These are phyloP conservation scores for Galerucella pusilla DNA, from an alignment of 2,888 invertebrate genomes.

Conservation along the genomic window DNA sequence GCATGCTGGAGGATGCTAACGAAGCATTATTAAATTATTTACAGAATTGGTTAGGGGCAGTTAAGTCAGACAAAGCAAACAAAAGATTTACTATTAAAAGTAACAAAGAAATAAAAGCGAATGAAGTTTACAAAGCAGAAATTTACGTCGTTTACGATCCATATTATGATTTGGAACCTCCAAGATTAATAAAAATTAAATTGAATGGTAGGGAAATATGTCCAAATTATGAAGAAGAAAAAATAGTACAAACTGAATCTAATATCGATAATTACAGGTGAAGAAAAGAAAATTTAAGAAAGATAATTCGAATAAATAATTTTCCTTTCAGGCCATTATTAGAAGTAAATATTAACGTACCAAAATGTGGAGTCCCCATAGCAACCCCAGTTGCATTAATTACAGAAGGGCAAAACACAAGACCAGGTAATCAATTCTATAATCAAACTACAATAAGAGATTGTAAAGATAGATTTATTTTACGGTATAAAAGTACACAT, in stretches of 20 bases:
- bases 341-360: conserved; percentile 29
- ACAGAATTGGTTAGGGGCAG: conserved; percentile 67
- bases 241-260: not conserved
- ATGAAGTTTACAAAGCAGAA: conserved; percentile 67
- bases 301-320: not conserved
- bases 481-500: too few relatives aligned
- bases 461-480: too few relatives aligned
- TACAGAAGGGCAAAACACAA: conserved; percentile 69
- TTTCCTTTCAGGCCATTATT: conserved; percentile 31
- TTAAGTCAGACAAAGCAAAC: conserved; percentile 68
- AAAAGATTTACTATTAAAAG: conserved; percentile 71
- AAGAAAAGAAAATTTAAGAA: not conserved
- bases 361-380: conserved; percentile 64
- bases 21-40: conserved; percentile 32
- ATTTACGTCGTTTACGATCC: conserved; percentile 67
- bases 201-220: conserved; percentile 72
- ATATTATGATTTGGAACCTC: conserved; percentile 67
- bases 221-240: conserved; percentile 53
- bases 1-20: too few relatives aligned
- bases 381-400: conserved; percentile 69
- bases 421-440: conserved; percentile 62
- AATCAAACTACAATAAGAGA: conserved; percentile 7
- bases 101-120: conserved; percentile 68
- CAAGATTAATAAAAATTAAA: conserved; percentile 66
- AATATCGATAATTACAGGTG: not conserved